Base-by-base conservation (phyloP, 2,113 vertebrate genomes). In the Cairina moschata region DNA sequence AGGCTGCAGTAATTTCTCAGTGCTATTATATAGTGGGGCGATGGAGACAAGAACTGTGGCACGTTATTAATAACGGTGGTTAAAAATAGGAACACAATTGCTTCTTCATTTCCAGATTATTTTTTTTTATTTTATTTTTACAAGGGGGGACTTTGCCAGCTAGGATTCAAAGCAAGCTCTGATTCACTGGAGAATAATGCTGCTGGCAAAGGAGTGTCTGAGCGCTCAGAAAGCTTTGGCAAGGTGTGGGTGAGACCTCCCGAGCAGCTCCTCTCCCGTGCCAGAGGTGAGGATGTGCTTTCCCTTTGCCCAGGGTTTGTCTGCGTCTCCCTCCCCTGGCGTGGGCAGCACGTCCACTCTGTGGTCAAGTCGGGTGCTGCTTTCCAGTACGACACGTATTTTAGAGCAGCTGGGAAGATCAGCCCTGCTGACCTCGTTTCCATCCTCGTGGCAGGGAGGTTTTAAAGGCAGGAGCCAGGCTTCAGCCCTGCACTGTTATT, bases 1-100 rank as follows among this genome's bases (percentile, higher is more conserved):
- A 59, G 4, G 9, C 88, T 88, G 74, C 83, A 82, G 56, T 84
- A 58, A 82, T 93, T 91, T 92, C 63, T 83, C 74, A 73, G 10
- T 22, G 4, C n/a, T 69, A 29, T 91, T 92, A 52, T 69, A 48
- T 23, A 54, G 46, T 72, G 12, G 46, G 71, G 71, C 23, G 58
- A 40, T 85, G 66, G 81, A 92, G 93, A 66, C 44, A 54, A 86
- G 83, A 90, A 69, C 89, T 0, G 0, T 79, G 91, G 71, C 23
- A 42, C 9, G 1, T 88, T 82, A 77, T 46, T 96, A 93, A 93
- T 77, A 77, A 75, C 31, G 63, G 31, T 60, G 63, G 63, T 92
- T 92, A 79, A 89, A 96, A 94, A 88, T 55, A 88, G 77, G 72
- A 95, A 20, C 4, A 3, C 31, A 4, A 38, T 42, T 42, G 38